Evolutionary conservation across 1,140 invertebrate genomes (phyloP).

Genomic region (Lucilia sericata): DNA sequence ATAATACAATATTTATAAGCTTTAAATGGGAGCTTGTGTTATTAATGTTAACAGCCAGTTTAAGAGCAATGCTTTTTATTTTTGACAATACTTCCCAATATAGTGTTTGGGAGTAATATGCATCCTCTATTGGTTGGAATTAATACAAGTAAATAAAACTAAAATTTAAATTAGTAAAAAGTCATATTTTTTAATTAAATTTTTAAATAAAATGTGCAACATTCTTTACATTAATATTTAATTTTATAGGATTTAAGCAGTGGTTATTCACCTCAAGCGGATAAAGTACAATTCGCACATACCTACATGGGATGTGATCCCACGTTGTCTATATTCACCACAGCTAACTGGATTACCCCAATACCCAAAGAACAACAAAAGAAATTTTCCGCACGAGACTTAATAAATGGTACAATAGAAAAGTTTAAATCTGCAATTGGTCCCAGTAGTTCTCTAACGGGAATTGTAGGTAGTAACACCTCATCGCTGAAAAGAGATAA

Average conservation of each 20-base stretch:
- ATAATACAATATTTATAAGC: no score
- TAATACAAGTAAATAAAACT: no score
- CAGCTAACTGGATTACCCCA: slow-evolving; percentile 52
- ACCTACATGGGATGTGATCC: slow-evolving; percentile 55
- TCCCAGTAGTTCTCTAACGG: slow-evolving; percentile 41
- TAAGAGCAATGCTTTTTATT: no score
- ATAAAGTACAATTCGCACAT: slow-evolving; percentile 51
- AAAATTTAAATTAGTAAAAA: no score
- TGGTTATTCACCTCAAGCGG: slow-evolving; percentile 54
- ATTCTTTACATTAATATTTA: no score
- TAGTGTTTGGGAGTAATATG: no score
- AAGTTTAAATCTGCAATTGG: slow-evolving; percentile 49
- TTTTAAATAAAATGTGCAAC: no score
- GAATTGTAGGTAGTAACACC: slow-evolving; percentile 28
- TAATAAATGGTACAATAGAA: slow-evolving; percentile 51
- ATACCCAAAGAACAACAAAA: slow-evolving; percentile 51
- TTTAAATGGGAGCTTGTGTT: no score
- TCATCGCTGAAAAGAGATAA: slow-evolving; percentile 46
- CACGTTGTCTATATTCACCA: slow-evolving; percentile 52
- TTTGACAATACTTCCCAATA: no score
- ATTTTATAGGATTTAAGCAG: slow-evolving; percentile 51
- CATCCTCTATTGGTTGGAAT: no score
- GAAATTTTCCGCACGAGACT: slow-evolving; percentile 49
- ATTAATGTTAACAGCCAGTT: no score
- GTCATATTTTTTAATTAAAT: no score